These are phyloP conservation scores for Sitophilus oryzae DNA, from an alignment of 1,140 invertebrate genomes.

Conservation along the genomic window DNA sequence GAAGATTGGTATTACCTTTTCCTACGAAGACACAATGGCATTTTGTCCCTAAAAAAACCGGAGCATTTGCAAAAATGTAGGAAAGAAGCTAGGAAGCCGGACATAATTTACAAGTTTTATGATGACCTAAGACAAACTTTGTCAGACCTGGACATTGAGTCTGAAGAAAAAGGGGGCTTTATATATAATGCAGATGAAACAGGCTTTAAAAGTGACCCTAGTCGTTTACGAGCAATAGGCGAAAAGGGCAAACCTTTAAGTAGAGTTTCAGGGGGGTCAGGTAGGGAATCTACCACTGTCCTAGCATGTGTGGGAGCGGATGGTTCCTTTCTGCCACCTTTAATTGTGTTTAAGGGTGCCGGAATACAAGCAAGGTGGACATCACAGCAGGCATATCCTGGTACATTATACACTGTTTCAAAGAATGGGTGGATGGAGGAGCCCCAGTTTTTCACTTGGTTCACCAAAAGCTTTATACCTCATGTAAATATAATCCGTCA, in stretches of 20 bases:
- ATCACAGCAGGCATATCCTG: slow-evolving; percentile 30
- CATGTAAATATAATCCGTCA: slow-evolving; percentile 15
- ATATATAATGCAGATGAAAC: slow-evolving; percentile 24
- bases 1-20: slow-evolving; percentile 23
- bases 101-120: slow-evolving; percentile 26
- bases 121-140: slow-evolving; percentile 13
- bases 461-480: slow-evolving; percentile 22
- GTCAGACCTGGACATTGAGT: not conserved
- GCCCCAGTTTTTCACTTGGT: slow-evolving; percentile 35
- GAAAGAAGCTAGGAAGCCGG: slow-evolving; percentile 21
- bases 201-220: slow-evolving; percentile 18
- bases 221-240: slow-evolving; percentile 19
- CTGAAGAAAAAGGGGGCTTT: slow-evolving; percentile 11
- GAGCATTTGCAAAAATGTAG: slow-evolving; percentile 24
- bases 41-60: slow-evolving; percentile 21
- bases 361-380: slow-evolving; percentile 37
- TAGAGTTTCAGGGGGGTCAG: slow-evolving; percentile 33
- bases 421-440: slow-evolving; percentile 41
- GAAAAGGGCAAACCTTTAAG: slow-evolving; percentile 31
- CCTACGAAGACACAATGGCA: not conserved
- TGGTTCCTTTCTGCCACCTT: slow-evolving; percentile 32
- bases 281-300: slow-evolving; percentile 34
- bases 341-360: slow-evolving; percentile 38
- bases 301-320: slow-evolving; percentile 34
- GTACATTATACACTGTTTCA: slow-evolving; percentile 35